Base-by-base conservation (phyloP, 2,113 vertebrate genomes). In the Pavo muticus region DNA sequence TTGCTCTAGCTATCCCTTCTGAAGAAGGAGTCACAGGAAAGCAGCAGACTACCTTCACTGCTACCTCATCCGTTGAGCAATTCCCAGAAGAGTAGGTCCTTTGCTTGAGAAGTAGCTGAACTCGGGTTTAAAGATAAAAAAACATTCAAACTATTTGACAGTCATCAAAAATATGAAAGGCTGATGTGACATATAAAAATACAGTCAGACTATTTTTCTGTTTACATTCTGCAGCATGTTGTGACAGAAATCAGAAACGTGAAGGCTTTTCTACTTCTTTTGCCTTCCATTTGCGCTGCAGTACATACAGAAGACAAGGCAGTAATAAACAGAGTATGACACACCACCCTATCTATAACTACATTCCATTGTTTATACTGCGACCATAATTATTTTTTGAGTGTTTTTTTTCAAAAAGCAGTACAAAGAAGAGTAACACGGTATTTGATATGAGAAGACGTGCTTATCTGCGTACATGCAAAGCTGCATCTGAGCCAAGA, bases 291-390 rank as follows among this genome's bases (percentile, higher is more conserved):
- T 71, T 60, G 10, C 35, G 27, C 35, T 25, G 2, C 23, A 30
- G n/a, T 40, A 86, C 0, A 0, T 21, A 73, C 57, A 21, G 56
- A 57, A 72, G 50, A 47, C 8, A 61, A 44, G 25, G 21, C 56
- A 74, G 37, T 24, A 32, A 56, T 29, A 70, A 35, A 67, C 29
- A 42, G 24, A 72, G 7, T 8, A 84, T 1, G 45, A n/a, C 69
- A 88, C 48, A 80, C 27, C 14, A 37, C 67, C 73, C 61, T 47
- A 56, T 14, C 35, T 67, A 27, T 32, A 88, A 87, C 59, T 2
- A 50, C 8, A 48, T 52, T 50, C 52, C 18, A 14, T 11, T 60
- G 19, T 21, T 63, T 64, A 40, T 30, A 37, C 19, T 39, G 47
- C 39, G 60, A 37, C 44, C 14, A 3, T 47, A 86, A 64, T 35